phyloP scores from a whole-genome alignment of 1,140 invertebrate genomes.

The Drosophila takahashii region DNA sequence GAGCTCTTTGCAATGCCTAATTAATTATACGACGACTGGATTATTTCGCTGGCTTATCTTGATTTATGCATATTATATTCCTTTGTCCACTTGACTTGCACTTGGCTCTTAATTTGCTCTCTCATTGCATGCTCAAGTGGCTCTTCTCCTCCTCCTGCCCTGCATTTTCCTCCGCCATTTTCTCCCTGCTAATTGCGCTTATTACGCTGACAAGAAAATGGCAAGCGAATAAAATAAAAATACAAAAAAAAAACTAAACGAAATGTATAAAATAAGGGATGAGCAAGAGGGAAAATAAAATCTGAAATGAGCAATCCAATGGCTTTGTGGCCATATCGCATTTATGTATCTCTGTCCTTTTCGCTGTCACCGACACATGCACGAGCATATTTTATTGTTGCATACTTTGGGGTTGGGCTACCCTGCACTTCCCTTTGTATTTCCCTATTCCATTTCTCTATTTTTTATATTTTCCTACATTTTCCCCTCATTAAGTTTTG shows the following conservation, averaged over 20 bases:
- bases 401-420: conserved; percentile 1
- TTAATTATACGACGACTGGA: conserved; percentile 15
- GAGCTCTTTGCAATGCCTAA: conserved; percentile 1
- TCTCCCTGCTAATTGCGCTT: conserved; percentile 63
- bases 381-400: conserved; percentile 1
- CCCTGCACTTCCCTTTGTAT: not conserved
- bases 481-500: conserved; percentile 6
- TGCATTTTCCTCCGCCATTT: not conserved
- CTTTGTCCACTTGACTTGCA: conserved; percentile 15
- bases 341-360: not conserved
- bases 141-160: not conserved
- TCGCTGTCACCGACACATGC: not conserved
- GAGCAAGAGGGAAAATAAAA: conserved; percentile 8
- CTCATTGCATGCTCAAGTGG: conserved; percentile 1
- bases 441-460: not conserved
- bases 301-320: conserved; percentile 23
- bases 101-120: conserved; percentile 11
- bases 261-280: not conserved
- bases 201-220: conserved; percentile 52
- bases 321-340: conserved; percentile 14
- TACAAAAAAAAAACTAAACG: not conserved
- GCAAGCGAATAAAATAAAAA: conserved; percentile 13
- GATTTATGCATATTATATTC: conserved; percentile 13
- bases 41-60: conserved; percentile 5
- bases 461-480: not conserved